Base-by-base conservation (phyloP, 2,797 vertebrate genomes). In the Eutrigla gurnardus region DNA sequence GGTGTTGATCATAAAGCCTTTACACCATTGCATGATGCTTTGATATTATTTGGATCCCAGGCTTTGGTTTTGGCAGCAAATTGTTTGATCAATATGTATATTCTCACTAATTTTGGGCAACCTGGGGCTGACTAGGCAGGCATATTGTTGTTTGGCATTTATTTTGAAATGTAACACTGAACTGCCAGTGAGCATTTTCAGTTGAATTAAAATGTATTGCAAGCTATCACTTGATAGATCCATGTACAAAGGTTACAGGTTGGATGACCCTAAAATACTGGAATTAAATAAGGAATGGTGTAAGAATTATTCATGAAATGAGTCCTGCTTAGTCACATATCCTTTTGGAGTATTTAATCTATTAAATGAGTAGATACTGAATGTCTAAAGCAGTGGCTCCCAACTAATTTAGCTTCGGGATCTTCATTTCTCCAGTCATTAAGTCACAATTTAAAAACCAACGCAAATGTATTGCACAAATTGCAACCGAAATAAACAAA, bases 291-390 rank as follows among this genome's bases (percentile, higher is more conserved):
- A 0, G 33, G 32, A 33, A 59, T 14, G 37, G 0, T 0, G 3
- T 17, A 59, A 37, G 11, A 58, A 1, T 2, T 37, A 32, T n/a
- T 46, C 0, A 17, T 46, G n/a, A 32, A n/a, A 32, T 9, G 1
- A 25, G 0, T 10, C 0, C 15, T 7, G 42, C 13, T 7, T 8
- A 13, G 54, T 46, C 57, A 57, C 64, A 40, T 43, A 32, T 59
- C 46, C 17, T 17, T 54, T 7, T 11, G 5, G 18, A 52, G 53
- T 36, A 59, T 59, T 65, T 57, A 54, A 59, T 63, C 58, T 4
- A 40, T 49, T 78, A 50, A 59, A 60, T 7, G 11, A 70, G 54
- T 35, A 53, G 45, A 49, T 60, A 45, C 12, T 14, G 46, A 49
- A 49, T 32, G 57, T 57, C 15, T 39, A 4, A 32, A 53, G 45